Conservation (phyloP, 2,113 vertebrate genomes). For the Numida meleagris region DNA sequence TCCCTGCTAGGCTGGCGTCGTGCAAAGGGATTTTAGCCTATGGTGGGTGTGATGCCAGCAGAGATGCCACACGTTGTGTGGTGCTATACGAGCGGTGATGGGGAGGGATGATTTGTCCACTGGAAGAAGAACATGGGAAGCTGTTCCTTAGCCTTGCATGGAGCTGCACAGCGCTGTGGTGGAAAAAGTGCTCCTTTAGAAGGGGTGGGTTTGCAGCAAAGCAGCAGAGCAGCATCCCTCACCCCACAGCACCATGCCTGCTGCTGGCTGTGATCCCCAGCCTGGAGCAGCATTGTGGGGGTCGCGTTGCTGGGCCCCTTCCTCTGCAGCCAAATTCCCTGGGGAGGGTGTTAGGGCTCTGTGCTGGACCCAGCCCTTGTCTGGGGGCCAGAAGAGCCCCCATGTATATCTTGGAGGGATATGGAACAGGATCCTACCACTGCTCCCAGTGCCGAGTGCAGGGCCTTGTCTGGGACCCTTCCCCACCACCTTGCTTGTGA, state of each 20-base stretch:
- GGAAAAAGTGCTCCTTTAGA: neutral
- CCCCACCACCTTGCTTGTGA: neutral
- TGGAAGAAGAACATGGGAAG: neutral
- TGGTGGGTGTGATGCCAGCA: neutral
- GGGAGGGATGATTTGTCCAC: neutral
- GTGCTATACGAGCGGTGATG: neutral
- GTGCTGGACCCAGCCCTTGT: fast-evolving
- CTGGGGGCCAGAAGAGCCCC: neutral
- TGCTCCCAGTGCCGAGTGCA: neutral
- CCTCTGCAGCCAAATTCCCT: fast-evolving
- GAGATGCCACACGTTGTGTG: neutral
- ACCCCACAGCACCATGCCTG: neutral
- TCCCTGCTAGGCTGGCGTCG: neutral
- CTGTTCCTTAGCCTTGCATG: neutral
- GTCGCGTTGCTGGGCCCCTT: fast-evolving
- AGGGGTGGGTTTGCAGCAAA: neutral
- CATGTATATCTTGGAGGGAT: no score
- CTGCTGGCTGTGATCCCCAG: neutral
- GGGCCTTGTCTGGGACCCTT: fast-evolving
- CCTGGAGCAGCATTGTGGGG: neutral
- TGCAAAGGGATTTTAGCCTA: neutral
- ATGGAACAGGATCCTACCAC: no score
- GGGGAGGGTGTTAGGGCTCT: neutral
- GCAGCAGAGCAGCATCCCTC: neutral
- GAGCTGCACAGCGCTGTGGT: neutral